A percentile compares a stretch with the other conserved stretches of the same genome.
These are phyloP conservation scores for Hyles vespertilio DNA, from an alignment of 1,140 invertebrate genomes.

Conservation along the genomic window DNA sequence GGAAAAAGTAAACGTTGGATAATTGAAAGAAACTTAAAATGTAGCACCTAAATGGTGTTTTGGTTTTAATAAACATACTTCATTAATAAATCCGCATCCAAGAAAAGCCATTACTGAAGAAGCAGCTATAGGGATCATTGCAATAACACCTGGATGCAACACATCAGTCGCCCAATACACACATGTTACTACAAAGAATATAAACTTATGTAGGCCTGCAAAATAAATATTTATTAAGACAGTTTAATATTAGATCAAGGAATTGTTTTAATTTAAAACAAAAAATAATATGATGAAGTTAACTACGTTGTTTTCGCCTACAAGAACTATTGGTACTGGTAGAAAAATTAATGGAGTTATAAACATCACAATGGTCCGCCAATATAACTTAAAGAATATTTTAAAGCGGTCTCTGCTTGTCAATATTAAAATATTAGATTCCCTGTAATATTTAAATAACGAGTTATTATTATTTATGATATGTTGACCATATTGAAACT, in stretches of 20 bases:
- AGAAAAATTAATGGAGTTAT: constrained; percentile 34
- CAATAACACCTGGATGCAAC: constrained; percentile 77
- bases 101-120: constrained; percentile 30
- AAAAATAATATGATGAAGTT: neutral
- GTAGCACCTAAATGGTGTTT: neutral
- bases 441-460: constrained; percentile 34
- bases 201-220: constrained; percentile 71
- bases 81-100: constrained; percentile 15
- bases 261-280: neutral
- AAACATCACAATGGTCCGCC: constrained; percentile 31
- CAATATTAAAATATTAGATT: constrained; percentile 41
- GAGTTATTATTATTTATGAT: too few relatives aligned
- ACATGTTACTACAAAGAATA: constrained; percentile 80
- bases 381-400: constrained; percentile 41
- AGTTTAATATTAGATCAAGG: constrained; percentile 1
- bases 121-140: constrained; percentile 38
- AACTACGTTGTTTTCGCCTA: constrained; percentile 44
- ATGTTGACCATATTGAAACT: neutral
- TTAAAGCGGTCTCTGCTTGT: constrained; percentile 29
- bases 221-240: constrained; percentile 7
- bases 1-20: constrained; percentile 7
- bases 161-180: constrained; percentile 82
- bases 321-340: constrained; percentile 41
- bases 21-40: neutral
- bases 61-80: constrained; percentile 14